These are phyloP conservation scores for Caenorhabditis sinica DNA, from an alignment of 2,888 invertebrate species.

Conservation along the genomic window DNA sequence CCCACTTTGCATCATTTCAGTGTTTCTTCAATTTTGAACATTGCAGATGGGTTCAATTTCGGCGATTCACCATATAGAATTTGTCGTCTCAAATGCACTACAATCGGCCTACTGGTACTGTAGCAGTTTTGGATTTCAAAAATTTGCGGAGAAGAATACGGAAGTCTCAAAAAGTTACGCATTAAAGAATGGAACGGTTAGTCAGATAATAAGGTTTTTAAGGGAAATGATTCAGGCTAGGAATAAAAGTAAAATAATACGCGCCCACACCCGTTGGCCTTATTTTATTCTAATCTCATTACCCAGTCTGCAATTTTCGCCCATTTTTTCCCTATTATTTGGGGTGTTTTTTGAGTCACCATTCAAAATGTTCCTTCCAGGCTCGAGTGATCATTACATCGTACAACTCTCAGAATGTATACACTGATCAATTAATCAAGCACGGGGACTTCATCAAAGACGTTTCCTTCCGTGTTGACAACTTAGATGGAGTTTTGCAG, in stretches of 20 bases:
- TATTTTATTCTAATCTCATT: constrained; percentile 31
- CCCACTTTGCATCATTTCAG: constrained; percentile 11
- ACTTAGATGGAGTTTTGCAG: constrained; percentile 91
- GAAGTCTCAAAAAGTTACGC: constrained; percentile 71
- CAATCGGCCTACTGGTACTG: constrained; percentile 82
- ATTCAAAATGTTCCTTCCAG: constrained; percentile 85
- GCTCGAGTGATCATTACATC: constrained; percentile 94
- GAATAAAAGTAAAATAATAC: constrained; percentile 7
- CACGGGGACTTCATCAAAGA: constrained; percentile 98
- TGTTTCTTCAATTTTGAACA: not conserved
- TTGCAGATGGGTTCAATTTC: constrained; percentile 59
- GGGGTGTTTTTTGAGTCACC: not conserved
- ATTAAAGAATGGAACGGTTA: constrained; percentile 77
- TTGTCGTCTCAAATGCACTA: constrained; percentile 79
- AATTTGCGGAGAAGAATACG: constrained; percentile 73
- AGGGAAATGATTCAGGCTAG: constrained; percentile 1
- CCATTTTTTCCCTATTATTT: not conserved
- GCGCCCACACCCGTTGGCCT: constrained; percentile 25
- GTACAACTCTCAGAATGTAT: constrained; percentile 87
- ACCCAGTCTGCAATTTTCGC: constrained; percentile 33
- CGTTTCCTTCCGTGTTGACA: constrained; percentile 94
- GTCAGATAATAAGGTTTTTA: constrained; percentile 1
- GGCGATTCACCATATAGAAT: constrained; percentile 77
- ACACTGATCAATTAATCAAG: constrained; percentile 89
- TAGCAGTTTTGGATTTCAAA: constrained; percentile 79